Conservation (phyloP, 2,113 vertebrate genomes). For the Callopanchax toddi region DNA sequence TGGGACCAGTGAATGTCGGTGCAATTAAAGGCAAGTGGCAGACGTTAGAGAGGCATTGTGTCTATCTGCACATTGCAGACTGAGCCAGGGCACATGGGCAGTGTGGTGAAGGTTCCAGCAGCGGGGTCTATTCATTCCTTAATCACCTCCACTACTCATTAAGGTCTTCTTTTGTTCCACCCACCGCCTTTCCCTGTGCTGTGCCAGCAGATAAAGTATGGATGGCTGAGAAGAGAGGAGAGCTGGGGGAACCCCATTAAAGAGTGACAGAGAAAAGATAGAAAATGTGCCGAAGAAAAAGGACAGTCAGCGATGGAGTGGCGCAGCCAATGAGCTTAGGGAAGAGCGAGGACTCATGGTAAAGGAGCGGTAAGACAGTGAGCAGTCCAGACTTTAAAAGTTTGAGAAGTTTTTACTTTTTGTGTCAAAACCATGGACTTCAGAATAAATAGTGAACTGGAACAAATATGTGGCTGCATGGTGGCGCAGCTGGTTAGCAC, state of each 20-base stretch:
- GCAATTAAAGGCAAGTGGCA: conserved; percentile 66
- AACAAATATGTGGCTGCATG: too few relatives aligned
- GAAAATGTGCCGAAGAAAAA: conserved; percentile 30
- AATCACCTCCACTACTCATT: conserved; percentile 77
- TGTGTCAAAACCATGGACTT: too few relatives aligned
- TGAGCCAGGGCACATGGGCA: conserved; percentile 33
- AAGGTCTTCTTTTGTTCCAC: conserved; percentile 70
- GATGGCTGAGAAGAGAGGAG: conserved; percentile 40
- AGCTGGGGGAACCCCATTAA: conserved; percentile 61
- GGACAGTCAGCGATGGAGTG: conserved; percentile 22
- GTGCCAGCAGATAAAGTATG: conserved; percentile 63
- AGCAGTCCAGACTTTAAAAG: conserved; percentile 28
- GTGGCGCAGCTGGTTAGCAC: too few relatives aligned
- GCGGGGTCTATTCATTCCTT: conserved; percentile 64
- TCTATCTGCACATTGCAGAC: conserved; percentile 71
- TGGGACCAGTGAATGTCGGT: conserved; percentile 53
- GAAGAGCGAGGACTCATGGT: conserved; percentile 40
- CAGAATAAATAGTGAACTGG: too few relatives aligned
- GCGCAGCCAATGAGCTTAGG: conserved; percentile 45
- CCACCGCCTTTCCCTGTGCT: conserved; percentile 32
- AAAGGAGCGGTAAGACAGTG: conserved; percentile 32
- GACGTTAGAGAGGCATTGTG: conserved; percentile 27
- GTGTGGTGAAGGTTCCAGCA: conserved; percentile 48
- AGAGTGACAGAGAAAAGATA: conserved; percentile 35
- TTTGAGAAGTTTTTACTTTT: too few relatives aligned